Conservation (phyloP, 2,113 vertebrate species). For the Speoplatyrhinus poulsoni region DNA sequence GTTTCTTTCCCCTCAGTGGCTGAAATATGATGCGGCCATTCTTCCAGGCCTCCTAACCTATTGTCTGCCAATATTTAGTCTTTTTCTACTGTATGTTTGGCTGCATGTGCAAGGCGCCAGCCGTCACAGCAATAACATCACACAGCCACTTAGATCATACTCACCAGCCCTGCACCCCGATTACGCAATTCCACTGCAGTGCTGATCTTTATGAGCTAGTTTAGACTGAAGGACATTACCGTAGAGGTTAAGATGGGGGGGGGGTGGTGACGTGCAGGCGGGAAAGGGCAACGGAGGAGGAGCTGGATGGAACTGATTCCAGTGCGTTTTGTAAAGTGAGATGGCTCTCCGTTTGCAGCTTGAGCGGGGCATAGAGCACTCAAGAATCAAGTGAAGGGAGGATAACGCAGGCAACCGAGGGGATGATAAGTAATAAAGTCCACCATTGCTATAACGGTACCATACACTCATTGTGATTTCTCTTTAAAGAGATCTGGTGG, state of each 20-base stretch:
- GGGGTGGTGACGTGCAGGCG: constrained; percentile 7
- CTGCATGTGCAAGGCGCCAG: constrained; percentile 57
- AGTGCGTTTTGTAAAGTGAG: constrained; percentile 49
- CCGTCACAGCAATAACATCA: constrained; percentile 57
- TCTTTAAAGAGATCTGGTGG: too few relatives aligned
- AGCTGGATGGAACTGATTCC: not conserved
- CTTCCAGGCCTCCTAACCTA: constrained; percentile 16
- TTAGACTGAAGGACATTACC: constrained; percentile 63
- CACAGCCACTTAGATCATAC: constrained; percentile 45
- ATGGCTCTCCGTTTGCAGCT: constrained; percentile 35
- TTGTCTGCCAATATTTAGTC: constrained; percentile 50
- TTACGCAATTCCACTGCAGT: constrained; percentile 70
- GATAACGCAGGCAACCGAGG: not conserved
- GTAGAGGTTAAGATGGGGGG: constrained; percentile 60
- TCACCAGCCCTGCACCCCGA: constrained; percentile 44
- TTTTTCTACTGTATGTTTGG: constrained; percentile 47
- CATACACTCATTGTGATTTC: too few relatives aligned
- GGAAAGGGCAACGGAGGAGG: constrained; percentile 24
- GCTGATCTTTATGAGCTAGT: constrained; percentile 65
- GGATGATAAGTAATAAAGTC: too few relatives aligned
- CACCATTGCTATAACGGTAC: too few relatives aligned
- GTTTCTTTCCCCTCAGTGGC: constrained; percentile 13
- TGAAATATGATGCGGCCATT: constrained; percentile 26
- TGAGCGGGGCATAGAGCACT: constrained; percentile 4
- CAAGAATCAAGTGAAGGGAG: constrained; percentile 1